Percentiles rank a stretch among this genome's conserved stretches.
These are phyloP conservation scores for Montipora capitata DNA, from an alignment of 92 coral and sea anemone genomes.

Conservation along the genomic window DNA sequence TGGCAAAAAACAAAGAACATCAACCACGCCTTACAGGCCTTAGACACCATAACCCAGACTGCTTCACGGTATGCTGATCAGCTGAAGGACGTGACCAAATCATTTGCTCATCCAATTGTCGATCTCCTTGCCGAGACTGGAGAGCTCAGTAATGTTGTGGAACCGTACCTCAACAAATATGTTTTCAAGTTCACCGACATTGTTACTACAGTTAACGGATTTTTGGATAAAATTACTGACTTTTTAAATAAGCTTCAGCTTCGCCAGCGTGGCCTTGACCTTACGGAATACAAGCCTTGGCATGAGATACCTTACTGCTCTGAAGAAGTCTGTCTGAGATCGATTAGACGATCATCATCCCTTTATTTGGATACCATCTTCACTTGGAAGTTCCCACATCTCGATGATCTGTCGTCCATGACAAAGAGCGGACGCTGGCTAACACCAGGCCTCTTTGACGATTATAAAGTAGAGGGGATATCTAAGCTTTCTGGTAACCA, in stretches of 20 bases:
- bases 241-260: slow-evolving; percentile 89
- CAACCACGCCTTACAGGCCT: slow-evolving; percentile 86
- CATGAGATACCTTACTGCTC: slow-evolving; percentile 91
- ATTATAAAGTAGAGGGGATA: slow-evolving; percentile 90
- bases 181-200: slow-evolving; percentile 70
- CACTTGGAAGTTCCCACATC: slow-evolving; percentile 93
- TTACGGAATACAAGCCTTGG: slow-evolving; percentile 79
- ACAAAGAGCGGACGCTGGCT: slow-evolving; percentile 90
- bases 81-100: slow-evolving; percentile 72
- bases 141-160: slow-evolving; percentile 83
- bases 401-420: slow-evolving; percentile 95
- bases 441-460: slow-evolving; percentile 95
- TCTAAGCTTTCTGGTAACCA: slow-evolving; percentile 77
- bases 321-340: slow-evolving; percentile 84
- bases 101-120: slow-evolving; percentile 85
- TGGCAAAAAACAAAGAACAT: slow-evolving; percentile 82
- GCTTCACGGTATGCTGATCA: slow-evolving; percentile 83
- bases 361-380: slow-evolving; percentile 86
- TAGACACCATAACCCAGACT: slow-evolving; percentile 75
- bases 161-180: slow-evolving; percentile 83
- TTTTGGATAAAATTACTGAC: slow-evolving; percentile 81
- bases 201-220: slow-evolving; percentile 75
- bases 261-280: slow-evolving; percentile 93
- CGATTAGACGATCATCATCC: slow-evolving; percentile 85
- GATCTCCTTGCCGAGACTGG: slow-evolving; percentile 86